Conservation (phyloP, 2,113 vertebrate genomes). For the Sphyrna mokarran region DNA sequence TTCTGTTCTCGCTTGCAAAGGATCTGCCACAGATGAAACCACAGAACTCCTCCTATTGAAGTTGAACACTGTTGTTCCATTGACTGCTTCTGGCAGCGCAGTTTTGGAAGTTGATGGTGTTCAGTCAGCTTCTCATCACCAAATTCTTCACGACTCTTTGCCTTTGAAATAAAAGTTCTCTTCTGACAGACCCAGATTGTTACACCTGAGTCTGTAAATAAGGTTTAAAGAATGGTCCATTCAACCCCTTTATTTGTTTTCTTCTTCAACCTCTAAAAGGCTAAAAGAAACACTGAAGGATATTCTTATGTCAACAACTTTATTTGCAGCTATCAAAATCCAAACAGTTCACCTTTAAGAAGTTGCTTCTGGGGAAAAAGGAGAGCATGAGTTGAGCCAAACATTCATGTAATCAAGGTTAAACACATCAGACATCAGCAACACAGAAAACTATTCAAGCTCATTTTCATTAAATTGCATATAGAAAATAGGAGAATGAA, state of each 20-base stretch:
- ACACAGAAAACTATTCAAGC: neutral
- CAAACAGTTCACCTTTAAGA: constrained; percentile 1
- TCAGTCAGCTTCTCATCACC: neutral
- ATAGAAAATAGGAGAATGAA: no score
- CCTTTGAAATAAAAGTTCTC: neutral
- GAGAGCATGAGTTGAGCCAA: neutral
- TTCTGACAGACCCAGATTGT: neutral
- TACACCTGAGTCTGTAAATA: neutral
- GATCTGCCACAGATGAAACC: no score
- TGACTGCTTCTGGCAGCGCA: neutral
- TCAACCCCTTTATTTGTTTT: neutral
- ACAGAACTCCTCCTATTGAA: no score
- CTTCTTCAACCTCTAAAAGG: neutral
- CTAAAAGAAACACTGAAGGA: neutral
- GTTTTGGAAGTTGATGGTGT: neutral
- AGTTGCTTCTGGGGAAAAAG: neutral
- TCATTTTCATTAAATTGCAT: neutral
- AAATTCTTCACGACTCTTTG: neutral
- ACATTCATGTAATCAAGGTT: neutral
- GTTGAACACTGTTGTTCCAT: neutral
- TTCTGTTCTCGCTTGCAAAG: no score
- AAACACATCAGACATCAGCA: neutral
- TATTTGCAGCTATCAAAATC: neutral
- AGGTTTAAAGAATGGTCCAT: neutral
- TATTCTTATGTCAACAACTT: neutral